Evolutionary conservation across 92 coral and sea anemone species (phyloP), one percentile per base, ranked within the genome.

Genomic region (Palythoa grandiflora): DNA sequence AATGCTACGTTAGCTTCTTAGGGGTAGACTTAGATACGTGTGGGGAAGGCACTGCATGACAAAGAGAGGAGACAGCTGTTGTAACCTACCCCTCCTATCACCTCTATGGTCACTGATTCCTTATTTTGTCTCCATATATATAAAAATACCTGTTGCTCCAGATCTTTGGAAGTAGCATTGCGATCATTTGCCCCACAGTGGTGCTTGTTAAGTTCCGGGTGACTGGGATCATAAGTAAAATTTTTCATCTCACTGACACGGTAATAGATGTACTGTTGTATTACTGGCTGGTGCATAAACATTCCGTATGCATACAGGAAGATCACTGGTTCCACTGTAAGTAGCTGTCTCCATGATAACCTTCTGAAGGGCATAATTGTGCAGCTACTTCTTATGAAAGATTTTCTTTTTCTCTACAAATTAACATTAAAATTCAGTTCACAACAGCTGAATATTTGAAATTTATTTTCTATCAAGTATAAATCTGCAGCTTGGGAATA

Each of bases 251-350:
- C 92, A 65, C 98, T 94, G 51, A 87, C 88, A 5, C 95, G 78
- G n/a, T 40, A 70, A 84, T 94, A 93, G 20, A 92, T 75, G 71
- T 85, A 91, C 87, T 94, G 98, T 44, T 90, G 93, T 20, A 83
- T 87, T 6, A 94, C 76, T 13, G 98, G 98, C 3, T 86, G 48
- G 55, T 76, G 89, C 95, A 93, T 93, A 80, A 94, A 91, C 38
- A 94, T 89, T 14, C 94, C 95, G 80, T 84, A 94, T 5, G 98
- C 91, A 71, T 91, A 94, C 71, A 94, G 87, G n/a, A 94, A 88
- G 35, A 94, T 75, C 15, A 94, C 98, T 12, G 98, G 98, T 75
- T 94, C 98, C 40, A 94, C 93, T 7, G 93, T 88, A n/a, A 94
- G 77, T 68, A 94, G 61, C 48, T 83, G 71, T 37, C 89, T 86